Base-by-base conservation (phyloP, 1,140 invertebrate species). In the Phenacoccus solenopsis region DNA sequence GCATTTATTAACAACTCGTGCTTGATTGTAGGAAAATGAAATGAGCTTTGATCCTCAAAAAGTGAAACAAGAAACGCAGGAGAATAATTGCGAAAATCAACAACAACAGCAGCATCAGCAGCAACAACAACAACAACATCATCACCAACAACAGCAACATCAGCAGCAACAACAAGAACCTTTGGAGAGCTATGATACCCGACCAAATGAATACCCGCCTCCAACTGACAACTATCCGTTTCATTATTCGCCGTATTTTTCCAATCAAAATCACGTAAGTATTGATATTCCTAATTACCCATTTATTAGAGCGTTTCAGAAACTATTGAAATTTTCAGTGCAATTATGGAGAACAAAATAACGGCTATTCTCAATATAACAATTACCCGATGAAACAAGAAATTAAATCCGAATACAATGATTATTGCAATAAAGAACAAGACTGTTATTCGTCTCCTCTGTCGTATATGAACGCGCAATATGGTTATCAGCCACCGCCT, bases 161-260 rank as follows among this genome's bases (percentile, higher is more conserved):
- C n/a, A n/a, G n/a, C n/a, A 38, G n/a, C 9, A 38, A 10, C 32
- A 38, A 38, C 32, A 38, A 10, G 32, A 38, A 38, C n/a, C 32
- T 10, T 38, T 38, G 32, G 32, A 38, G 32, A n/a, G 32, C n/a
- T 64, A 64, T 16, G 59, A 64, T 38, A 38, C 9, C n/a, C 32
- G 32, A 64, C 20, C 21, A 3, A 64, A 27, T 20, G 59, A 64
- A 5, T 64, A 64, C 22, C 22, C 59, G 25, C 38, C 38, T 5
- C 59, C 59, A 4, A 3, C 21, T 27, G 59, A 64, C 9, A 64
- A 64, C 22, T 64, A 64, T 22, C 59, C 59, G 25, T 64, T 64
- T 64, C 13, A 64, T 64, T 64, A 64, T 64, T 64, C 59, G 59
- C 21, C 59, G 59, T 64, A 64, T 64, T 64, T 64, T 64, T 20